Percentiles rank a stretch among this genome's conserved stretches.
phyloP scores from a whole-genome alignment of 2,797 vertebrate species.

The Percopsis omiscomaycus region DNA sequence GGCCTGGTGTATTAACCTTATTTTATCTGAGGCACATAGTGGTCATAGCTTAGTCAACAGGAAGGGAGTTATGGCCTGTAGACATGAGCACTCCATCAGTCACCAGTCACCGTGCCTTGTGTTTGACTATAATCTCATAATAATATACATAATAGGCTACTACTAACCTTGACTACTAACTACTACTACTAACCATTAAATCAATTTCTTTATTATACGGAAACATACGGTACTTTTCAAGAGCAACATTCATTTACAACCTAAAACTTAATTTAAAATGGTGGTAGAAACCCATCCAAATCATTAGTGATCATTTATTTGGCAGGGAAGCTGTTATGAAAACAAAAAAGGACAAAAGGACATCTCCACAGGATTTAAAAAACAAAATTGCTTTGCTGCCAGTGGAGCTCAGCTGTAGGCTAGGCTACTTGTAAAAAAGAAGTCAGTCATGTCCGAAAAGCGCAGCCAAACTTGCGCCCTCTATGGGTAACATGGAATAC shows the following conservation, averaged over 20 bases:
- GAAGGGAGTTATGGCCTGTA: conserved; percentile 5
- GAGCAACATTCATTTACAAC: too few relatives aligned
- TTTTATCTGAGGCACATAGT: conserved; percentile 14
- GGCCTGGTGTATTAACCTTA: not conserved
- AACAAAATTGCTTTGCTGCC: not conserved
- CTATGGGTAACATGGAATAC: conserved; percentile 18
- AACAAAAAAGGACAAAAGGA: not conserved
- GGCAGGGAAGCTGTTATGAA: not conserved
- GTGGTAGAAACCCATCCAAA: too few relatives aligned
- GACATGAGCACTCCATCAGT: conserved; percentile 50
- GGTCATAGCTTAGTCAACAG: conserved; percentile 58
- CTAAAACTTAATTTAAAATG: too few relatives aligned
- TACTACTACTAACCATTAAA: too few relatives aligned
- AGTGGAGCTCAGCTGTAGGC: too few relatives aligned
- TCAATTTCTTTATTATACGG: too few relatives aligned
- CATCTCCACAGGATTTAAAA: conserved; percentile 9
- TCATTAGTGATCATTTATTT: too few relatives aligned
- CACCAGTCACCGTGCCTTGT: conserved; percentile 15
- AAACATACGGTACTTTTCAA: too few relatives aligned
- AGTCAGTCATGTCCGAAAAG: not conserved
- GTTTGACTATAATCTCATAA: not conserved
- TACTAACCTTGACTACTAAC: too few relatives aligned
- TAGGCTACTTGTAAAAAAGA: not conserved
- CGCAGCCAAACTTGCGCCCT: conserved; percentile 42
- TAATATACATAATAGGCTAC: too few relatives aligned